These are phyloP conservation scores for Drosophila punjabiensis DNA, from an alignment of 1,140 invertebrate species.

Conservation along the genomic window DNA sequence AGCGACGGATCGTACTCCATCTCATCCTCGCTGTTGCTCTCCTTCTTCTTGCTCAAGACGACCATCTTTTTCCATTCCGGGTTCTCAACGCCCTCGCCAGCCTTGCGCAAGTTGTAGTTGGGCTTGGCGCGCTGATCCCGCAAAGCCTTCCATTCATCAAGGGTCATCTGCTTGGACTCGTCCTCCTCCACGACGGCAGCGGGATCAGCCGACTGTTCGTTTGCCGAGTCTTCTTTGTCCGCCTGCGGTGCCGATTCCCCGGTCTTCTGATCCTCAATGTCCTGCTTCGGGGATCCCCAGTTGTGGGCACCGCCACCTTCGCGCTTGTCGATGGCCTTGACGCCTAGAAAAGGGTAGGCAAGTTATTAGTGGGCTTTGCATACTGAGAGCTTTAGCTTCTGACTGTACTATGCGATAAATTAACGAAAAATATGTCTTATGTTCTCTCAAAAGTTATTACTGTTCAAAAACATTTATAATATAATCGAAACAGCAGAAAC, in stretches of 20 bases:
- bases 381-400: background rate
- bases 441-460: background rate
- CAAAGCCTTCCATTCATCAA: slow-evolving; percentile 95
- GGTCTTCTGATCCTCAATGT: slow-evolving; percentile 90
- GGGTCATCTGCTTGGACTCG: slow-evolving; percentile 92
- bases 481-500: background rate
- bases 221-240: slow-evolving; percentile 85
- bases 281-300: slow-evolving; percentile 97
- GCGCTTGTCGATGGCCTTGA: slow-evolving; percentile 97
- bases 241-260: slow-evolving; percentile 82
- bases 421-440: background rate
- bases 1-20: slow-evolving; percentile 91
- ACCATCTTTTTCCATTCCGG: slow-evolving; percentile 97
- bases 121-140: slow-evolving; percentile 91
- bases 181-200: slow-evolving; percentile 87
- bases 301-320: slow-evolving; percentile 97
- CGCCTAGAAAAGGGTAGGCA: slow-evolving; percentile 86
- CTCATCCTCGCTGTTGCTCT: slow-evolving; percentile 88
- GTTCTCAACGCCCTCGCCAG: slow-evolving; percentile 95
- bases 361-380: background rate
- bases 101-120: slow-evolving; percentile 95
- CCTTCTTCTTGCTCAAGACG: slow-evolving; percentile 85
- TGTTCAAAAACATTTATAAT: background rate
- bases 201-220: slow-evolving; percentile 85
- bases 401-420: background rate